Conservation (phyloP, 2,113 vertebrate genomes). For the Corynorhinus townsendii region DNA sequence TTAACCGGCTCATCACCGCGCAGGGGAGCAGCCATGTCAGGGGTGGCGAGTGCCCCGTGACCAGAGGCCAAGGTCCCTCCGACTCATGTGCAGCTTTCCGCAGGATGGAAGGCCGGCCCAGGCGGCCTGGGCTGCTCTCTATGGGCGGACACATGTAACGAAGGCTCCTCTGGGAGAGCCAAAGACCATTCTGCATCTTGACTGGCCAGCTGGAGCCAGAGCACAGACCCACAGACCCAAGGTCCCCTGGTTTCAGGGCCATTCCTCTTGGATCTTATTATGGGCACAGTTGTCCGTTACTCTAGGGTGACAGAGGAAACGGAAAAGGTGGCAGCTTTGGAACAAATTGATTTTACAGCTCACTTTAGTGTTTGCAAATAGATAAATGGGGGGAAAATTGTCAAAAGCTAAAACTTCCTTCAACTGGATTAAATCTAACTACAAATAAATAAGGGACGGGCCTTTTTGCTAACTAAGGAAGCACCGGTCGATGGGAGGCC, state of each 20-base stretch:
- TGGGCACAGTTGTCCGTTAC: not conserved
- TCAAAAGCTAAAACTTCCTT: not conserved
- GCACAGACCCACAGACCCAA: too few relatives aligned
- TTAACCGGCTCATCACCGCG: not conserved
- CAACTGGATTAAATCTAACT: not conserved
- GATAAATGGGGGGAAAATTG: not conserved
- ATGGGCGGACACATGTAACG: not conserved
- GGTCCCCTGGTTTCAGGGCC: not conserved
- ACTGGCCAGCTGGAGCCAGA: not conserved
- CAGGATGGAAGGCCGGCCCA: not conserved
- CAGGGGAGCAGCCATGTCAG: not conserved
- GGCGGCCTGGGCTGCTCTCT: not conserved
- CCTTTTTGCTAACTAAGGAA: not conserved
- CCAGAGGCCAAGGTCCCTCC: not conserved
- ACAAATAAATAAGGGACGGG: not conserved
- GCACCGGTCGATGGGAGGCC: not conserved
- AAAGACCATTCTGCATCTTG: not conserved
- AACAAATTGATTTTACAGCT: not conserved
- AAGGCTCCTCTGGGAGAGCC: not conserved
- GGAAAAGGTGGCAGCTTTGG: not conserved
- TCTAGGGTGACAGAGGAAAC: not conserved
- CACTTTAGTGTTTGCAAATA: not conserved
- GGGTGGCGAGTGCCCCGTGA: not conserved
- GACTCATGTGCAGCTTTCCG: not conserved
- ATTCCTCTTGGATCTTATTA: not conserved